These are phyloP conservation scores for Liodrosophila aerea DNA, from an alignment of 2,888 invertebrate genomes.

Conservation along the genomic window DNA sequence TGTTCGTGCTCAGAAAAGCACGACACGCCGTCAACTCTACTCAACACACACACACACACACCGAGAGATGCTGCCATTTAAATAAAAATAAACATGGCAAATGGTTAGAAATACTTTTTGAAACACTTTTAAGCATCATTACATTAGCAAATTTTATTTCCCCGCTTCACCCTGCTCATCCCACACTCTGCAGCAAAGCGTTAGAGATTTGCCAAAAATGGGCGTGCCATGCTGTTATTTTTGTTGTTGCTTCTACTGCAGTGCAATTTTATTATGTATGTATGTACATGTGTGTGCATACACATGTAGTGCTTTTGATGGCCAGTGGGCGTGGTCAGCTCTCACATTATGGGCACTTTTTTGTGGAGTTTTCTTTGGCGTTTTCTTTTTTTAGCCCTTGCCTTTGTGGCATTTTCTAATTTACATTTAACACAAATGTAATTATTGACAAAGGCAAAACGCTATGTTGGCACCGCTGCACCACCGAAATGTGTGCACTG, in stretches of 20 bases:
- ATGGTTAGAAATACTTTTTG: slow-evolving; percentile 72
- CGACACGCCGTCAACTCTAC: no score
- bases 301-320: no score
- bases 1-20: no score
- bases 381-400: neutral
- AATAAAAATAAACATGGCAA: slow-evolving; percentile 76
- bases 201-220: slow-evolving; percentile 46
- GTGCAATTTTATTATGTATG: no score
- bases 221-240: slow-evolving; percentile 28
- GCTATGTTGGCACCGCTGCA: slow-evolving; percentile 41
- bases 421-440: slow-evolving; percentile 75
- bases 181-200: neutral
- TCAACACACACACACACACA: neutral
- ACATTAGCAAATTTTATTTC: slow-evolving; percentile 72
- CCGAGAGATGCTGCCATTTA: slow-evolving; percentile 68
- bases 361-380: slow-evolving; percentile 6
- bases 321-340: slow-evolving; percentile 42
- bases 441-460: slow-evolving; percentile 66
- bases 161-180: slow-evolving; percentile 5
- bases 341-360: slow-evolving; percentile 51
- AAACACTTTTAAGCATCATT: slow-evolving; percentile 79
- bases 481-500: slow-evolving; percentile 10
- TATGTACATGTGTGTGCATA: slow-evolving; percentile 14
- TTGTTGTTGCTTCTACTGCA: slow-evolving; percentile 22
- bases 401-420: slow-evolving; percentile 66